Conservation (phyloP, 2,888 invertebrate genomes). For the Apodemia zela region DNA sequence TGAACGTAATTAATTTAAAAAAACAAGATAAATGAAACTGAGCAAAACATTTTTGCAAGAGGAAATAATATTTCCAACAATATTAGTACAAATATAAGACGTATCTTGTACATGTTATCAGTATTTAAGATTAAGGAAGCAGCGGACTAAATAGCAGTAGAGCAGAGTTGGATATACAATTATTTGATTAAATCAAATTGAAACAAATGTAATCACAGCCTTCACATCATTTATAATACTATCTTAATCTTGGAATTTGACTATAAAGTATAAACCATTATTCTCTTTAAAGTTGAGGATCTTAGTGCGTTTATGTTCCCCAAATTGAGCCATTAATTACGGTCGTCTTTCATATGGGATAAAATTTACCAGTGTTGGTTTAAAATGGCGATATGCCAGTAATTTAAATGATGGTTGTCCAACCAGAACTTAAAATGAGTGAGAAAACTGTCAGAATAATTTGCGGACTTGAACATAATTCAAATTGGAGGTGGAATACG, state of each 20-base stretch:
- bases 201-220: background rate
- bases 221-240: background rate
- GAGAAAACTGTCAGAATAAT: no score
- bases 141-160: slow-evolving; percentile 1
- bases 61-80: background rate
- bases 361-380: no score
- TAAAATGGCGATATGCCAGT: no score
- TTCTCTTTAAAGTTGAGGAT: background rate
- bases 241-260: background rate
- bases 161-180: slow-evolving; percentile 7
- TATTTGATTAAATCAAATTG: slow-evolving; percentile 14
- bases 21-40: background rate
- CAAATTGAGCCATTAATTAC: no score
- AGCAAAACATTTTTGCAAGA: background rate
- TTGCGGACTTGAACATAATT: no score
- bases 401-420: no score
- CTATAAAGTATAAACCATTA: no score
- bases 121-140: background rate
- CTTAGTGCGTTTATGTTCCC: no score
- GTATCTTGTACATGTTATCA: slow-evolving; percentile 1
- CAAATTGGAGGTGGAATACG: no score
- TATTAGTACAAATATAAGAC: background rate
- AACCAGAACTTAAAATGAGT: no score
- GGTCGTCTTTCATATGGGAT: no score
- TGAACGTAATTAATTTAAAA: background rate